Conservation (phyloP, 2,113 vertebrate species). For the Trachemys scripta region DNA sequence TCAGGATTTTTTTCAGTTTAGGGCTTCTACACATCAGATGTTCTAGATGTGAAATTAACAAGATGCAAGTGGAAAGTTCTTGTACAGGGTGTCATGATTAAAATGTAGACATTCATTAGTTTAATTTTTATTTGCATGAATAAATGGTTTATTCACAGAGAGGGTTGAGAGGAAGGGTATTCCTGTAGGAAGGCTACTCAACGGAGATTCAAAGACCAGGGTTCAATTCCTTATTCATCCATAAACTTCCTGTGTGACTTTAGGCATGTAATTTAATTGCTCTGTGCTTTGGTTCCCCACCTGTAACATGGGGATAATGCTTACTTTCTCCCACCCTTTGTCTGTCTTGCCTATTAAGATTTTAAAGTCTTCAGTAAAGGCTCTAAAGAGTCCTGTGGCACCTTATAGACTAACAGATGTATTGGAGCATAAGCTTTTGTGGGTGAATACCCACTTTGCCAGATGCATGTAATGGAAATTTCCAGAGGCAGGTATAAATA, state of each 20-base stretch:
- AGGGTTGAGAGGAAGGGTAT: background rate
- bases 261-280: background rate
- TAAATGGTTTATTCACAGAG: accelerated
- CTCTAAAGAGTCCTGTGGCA: too few relatives aligned
- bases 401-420: too few relatives aligned
- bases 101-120: background rate
- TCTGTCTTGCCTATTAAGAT: background rate
- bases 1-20: background rate
- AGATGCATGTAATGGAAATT: too few relatives aligned
- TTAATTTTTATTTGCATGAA: background rate
- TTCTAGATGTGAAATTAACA: background rate
- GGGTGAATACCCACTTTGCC: too few relatives aligned
- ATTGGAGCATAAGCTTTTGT: too few relatives aligned
- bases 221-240: background rate
- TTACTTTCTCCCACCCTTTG: background rate
- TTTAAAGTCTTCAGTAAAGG: background rate
- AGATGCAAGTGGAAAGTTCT: background rate
- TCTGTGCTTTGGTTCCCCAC: background rate
- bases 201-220: background rate
- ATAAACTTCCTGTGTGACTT: background rate
- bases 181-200: background rate
- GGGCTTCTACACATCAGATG: background rate
- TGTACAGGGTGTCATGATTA: background rate
- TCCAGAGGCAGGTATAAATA: too few relatives aligned
- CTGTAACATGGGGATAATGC: background rate